These are phyloP conservation scores for Amblyopsis rosae DNA, from an alignment of 2,113 vertebrate species.

Conservation along the genomic window DNA sequence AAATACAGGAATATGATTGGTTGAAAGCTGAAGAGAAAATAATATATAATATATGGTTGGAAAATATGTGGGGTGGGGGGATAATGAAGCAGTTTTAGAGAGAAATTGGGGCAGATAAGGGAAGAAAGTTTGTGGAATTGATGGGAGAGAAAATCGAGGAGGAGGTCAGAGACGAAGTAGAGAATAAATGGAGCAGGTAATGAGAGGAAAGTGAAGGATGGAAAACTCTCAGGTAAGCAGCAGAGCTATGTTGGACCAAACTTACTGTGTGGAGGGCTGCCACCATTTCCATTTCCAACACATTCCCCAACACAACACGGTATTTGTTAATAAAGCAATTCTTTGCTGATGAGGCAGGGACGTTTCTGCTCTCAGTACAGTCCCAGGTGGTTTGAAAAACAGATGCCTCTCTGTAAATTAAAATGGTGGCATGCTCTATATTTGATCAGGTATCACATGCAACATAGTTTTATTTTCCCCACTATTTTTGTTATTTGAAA, in stretches of 20 bases:
- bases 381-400: not conserved
- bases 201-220: conserved; percentile 32
- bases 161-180: conserved; percentile 5
- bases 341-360: conserved; percentile 40
- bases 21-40: conserved; percentile 24
- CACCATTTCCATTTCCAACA: conserved; percentile 67
- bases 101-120: conserved; percentile 40
- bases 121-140: conserved; percentile 16
- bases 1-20: conserved; percentile 13
- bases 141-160: conserved; percentile 23
- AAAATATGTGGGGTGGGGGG: conserved; percentile 18
- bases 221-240: conserved; percentile 64
- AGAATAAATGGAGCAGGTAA: conserved; percentile 38
- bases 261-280: conserved; percentile 56
- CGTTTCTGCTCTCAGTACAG: not conserved
- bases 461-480: not conserved
- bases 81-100: conserved; percentile 28
- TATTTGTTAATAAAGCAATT: conserved; percentile 59
- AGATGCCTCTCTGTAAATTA: not conserved
- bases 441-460: not conserved
- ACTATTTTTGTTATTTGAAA: too few relatives aligned
- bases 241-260: conserved; percentile 63
- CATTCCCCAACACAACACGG: conserved; percentile 16
- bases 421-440: not conserved
- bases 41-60: conserved; percentile 16